Percentiles rank a stretch among this genome's conserved stretches.
Conservation (phyloP, 2,888 invertebrate species). For the Tipula lateralis region DNA sequence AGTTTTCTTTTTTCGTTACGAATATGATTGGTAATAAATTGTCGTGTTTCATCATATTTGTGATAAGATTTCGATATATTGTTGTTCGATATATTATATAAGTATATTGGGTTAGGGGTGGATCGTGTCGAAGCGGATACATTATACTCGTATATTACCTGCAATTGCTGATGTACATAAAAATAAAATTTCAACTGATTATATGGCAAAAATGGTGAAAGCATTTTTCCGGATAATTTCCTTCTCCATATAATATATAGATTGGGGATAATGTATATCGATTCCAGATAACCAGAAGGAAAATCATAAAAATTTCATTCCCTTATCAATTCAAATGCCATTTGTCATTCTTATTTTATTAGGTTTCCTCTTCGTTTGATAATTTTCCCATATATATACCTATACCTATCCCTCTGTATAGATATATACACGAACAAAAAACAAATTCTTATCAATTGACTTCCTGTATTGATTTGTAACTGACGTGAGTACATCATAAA, state of each 20-base stretch:
- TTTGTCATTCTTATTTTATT: not conserved
- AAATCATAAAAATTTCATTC: not conserved
- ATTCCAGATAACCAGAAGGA: not conserved
- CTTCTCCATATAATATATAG: not conserved
- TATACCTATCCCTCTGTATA: not conserved
- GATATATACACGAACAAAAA: not conserved
- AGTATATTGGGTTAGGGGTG: not conserved
- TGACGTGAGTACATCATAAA: not conserved
- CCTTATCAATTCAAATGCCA: not conserved
- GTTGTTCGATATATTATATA: not conserved
- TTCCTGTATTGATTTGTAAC: not conserved
- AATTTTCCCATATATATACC: not conserved
- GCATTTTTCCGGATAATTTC: not conserved
- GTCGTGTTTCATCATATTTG: not conserved
- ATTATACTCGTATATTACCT: not conserved
- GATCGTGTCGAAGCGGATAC: not conserved
- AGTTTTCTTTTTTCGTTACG: not conserved
- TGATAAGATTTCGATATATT: not conserved
- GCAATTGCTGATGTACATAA: not conserved
- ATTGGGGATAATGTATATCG: not conserved
- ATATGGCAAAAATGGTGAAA: not conserved
- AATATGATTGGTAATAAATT: slow-evolving; percentile 3
- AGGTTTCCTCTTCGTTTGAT: not conserved
- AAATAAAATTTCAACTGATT: not conserved
- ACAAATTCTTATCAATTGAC: not conserved